These are phyloP conservation scores for Gobio gobio DNA, from an alignment of 2,113 vertebrate species.

Conservation along the genomic window DNA sequence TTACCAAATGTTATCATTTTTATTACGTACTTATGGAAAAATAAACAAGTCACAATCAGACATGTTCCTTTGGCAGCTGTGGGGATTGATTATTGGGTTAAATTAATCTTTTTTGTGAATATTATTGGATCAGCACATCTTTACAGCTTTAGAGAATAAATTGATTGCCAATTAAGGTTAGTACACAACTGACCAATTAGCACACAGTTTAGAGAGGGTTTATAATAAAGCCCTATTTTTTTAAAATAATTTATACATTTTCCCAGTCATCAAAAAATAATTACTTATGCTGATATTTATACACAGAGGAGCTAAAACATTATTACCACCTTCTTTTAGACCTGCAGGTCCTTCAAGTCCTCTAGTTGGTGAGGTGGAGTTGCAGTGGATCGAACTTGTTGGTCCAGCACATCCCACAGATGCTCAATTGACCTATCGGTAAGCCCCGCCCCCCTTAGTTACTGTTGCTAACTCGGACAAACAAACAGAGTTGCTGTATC, in stretches of 20 bases:
- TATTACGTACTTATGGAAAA: not conserved
- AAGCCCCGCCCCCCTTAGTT: no score
- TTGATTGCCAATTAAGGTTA: not conserved
- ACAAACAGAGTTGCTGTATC: no score
- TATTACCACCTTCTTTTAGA: no score
- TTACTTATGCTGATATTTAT: not conserved
- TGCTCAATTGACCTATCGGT: no score
- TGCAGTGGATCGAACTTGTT: no score
- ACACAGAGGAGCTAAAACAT: no score
- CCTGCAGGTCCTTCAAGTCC: no score
- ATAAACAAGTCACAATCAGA: not conserved
- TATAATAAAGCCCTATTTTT: not conserved
- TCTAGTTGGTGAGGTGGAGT: no score
- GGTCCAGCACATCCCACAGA: no score
- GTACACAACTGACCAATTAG: constrained; percentile 8
- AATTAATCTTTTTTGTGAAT: not conserved
- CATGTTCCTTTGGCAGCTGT: not conserved
- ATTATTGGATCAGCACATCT: not conserved
- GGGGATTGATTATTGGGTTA: not conserved
- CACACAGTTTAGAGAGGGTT: not conserved
- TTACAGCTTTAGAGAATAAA: not conserved
- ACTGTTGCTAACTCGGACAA: no score
- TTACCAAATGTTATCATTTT: not conserved
- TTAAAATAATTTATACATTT: not conserved
- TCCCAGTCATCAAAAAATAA: not conserved